phyloP scores from a whole-genome alignment of 2,113 vertebrate genomes.

The Lepisosteus osseus region DNA sequence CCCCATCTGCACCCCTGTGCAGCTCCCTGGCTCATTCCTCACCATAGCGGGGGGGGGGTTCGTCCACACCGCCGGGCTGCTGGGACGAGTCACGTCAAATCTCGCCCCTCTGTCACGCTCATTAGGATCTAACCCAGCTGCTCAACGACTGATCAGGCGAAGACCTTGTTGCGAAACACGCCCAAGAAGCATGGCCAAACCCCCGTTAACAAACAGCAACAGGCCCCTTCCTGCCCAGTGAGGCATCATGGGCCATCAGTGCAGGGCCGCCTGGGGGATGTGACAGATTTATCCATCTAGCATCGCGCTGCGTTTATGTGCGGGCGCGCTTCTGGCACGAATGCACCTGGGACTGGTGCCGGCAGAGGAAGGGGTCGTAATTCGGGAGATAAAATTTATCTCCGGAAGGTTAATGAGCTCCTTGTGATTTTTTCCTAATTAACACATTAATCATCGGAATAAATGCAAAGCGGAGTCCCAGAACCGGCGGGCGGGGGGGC shows the following conservation, averaged over 20 bases:
- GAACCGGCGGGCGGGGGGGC: neutral
- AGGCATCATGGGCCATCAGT: neutral
- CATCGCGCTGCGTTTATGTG: slow-evolving; percentile 20
- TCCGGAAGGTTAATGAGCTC: slow-evolving; percentile 36
- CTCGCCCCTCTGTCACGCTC: no score
- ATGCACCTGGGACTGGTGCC: slow-evolving; percentile 24
- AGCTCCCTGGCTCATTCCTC: no score
- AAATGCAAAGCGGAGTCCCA: slow-evolving; percentile 25
- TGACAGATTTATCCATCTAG: slow-evolving; percentile 30
- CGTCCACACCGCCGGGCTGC: no score
- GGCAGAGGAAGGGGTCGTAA: slow-evolving; percentile 9
- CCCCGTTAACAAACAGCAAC: slow-evolving; percentile 2
- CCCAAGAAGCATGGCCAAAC: no score
- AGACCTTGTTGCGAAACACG: no score
- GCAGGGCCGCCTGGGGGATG: slow-evolving; percentile 3
- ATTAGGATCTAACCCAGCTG: no score
- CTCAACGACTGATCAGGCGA: no score
- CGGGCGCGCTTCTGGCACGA: slow-evolving; percentile 28
- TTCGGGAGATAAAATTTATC: slow-evolving; percentile 25
- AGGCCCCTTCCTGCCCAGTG: neutral
- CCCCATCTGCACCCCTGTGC: no score
- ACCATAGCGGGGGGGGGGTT: no score
- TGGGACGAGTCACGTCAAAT: no score
- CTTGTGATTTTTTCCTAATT: slow-evolving; percentile 35
- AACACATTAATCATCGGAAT: slow-evolving; percentile 35